Evolutionary conservation across 2,888 invertebrate species (phyloP), one percentile per base, ranked within the genome.

Genomic region (Lithophane socia): DNA sequence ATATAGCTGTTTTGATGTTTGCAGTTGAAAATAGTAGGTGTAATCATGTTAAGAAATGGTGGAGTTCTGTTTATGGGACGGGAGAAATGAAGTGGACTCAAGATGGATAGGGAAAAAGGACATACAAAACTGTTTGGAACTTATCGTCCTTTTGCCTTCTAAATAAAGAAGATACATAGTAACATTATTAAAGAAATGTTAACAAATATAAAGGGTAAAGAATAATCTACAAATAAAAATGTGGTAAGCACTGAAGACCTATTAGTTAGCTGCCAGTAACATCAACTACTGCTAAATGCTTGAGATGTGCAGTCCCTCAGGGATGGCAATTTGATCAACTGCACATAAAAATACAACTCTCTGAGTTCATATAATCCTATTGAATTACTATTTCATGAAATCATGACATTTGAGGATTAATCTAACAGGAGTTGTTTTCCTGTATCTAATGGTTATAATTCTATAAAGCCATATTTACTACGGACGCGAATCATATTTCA

Each of bases 1-100:
- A 49, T 83, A 84, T 84, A 37, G 83, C 44, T 84, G 79, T 84
- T 76, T 83, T 84, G 74, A 84, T 84, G 64, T 77, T 66, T 16
- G 64, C 67, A 64, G 44, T 63, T 64, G 60, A 16, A 52, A 78
- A 73, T 71, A 18, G 54, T 49, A 21, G 60, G 49, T 73, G 24
- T 61, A 79, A 60, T 75, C 29, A n/a, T n/a, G 65, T 29, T 60
- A 52, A 49, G 42, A 16, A 61, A 73, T 66, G 44, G 47, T 9
- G 12, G 56, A 61, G 42, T 37, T 70, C 54, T 47, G 12, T 73
- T 70, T 67, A 70, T 86, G 44, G 58, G 61, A 82, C 42, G 7
- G 24, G 72, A 16, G 58, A 60, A 73, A 56, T 77, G n/a, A 42
- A 44, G 69, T 60, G 44, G n/a, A 56, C n/a, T 47, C 0, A 64